Evolutionary conservation across 1,140 invertebrate genomes (phyloP).

Genomic region (Bicyclus anynana): DNA sequence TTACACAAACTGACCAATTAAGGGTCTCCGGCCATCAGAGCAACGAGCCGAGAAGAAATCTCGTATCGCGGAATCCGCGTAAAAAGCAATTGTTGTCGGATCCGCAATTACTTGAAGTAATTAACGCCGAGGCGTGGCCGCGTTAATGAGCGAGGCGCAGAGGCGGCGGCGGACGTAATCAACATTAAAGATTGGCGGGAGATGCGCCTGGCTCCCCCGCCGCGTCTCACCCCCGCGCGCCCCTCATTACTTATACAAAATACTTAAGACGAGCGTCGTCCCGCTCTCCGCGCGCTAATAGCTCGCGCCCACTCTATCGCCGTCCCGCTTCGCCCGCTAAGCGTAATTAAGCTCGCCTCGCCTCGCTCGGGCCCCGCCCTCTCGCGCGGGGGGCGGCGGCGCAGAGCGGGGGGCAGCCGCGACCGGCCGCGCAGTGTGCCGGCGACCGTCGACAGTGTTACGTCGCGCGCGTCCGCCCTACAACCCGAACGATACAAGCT

Average conservation of each 20-base stretch:
- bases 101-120: constrained; percentile 60
- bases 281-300: constrained; percentile 72
- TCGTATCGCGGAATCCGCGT: constrained; percentile 33
- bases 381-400: constrained; percentile 38
- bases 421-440: constrained; percentile 65
- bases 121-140: constrained; percentile 72
- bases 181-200: constrained; percentile 77
- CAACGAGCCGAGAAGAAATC: constrained; percentile 36
- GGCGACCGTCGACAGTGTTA: constrained; percentile 64
- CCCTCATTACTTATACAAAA: constrained; percentile 77
- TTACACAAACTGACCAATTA: constrained; percentile 17
- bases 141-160: constrained; percentile 69
- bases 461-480: constrained; percentile 50
- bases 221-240: constrained; percentile 51
- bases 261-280: constrained; percentile 74
- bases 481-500: constrained; percentile 54
- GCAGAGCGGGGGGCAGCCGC: constrained; percentile 46
- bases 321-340: constrained; percentile 64
- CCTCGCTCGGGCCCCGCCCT: constrained; percentile 62
- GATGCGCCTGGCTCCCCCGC: constrained; percentile 50
- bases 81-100: constrained; percentile 40
- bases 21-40: constrained; percentile 12
- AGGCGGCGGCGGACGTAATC: constrained; percentile 70
- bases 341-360: constrained; percentile 72
- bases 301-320: constrained; percentile 73